Percentiles rank a stretch among this genome's conserved stretches.
These are phyloP conservation scores for Crocidura indochinensis DNA, from an alignment of 2,797 vertebrate genomes.

Conservation along the genomic window DNA sequence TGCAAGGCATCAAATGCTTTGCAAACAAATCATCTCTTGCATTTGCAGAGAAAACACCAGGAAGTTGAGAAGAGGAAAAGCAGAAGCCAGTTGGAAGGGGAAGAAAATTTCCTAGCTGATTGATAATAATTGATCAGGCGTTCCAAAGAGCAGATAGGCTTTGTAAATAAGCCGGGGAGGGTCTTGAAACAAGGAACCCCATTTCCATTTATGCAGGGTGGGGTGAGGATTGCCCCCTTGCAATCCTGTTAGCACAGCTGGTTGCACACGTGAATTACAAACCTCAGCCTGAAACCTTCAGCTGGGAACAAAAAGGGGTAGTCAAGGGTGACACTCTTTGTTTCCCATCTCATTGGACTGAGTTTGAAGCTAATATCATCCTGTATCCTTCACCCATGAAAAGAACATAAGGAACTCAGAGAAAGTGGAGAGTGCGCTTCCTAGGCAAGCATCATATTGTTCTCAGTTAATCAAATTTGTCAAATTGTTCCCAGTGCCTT, in stretches of 20 bases:
- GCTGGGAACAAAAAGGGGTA: slow-evolving; percentile 68
- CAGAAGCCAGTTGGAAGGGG: slow-evolving; percentile 31
- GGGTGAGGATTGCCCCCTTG: not conserved
- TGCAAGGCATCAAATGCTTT: slow-evolving; percentile 52
- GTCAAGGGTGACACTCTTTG: slow-evolving; percentile 71
- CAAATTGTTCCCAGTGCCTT: slow-evolving; percentile 84
- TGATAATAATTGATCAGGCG: not conserved
- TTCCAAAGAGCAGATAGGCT: not conserved
- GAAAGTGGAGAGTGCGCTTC: slow-evolving; percentile 67
- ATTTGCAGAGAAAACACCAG: slow-evolving; percentile 40
- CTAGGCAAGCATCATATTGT: slow-evolving; percentile 82
- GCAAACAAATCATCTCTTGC: not conserved
- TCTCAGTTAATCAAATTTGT: slow-evolving; percentile 86
- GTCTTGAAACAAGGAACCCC: not conserved
- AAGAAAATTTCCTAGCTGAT: not conserved
- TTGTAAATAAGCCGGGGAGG: not conserved
- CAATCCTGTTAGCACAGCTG: slow-evolving; percentile 16
- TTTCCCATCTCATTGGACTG: slow-evolving; percentile 60
- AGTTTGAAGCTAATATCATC: slow-evolving; percentile 75
- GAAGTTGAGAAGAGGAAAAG: slow-evolving; percentile 12
- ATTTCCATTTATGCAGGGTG: not conserved
- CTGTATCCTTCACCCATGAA: slow-evolving; percentile 69
- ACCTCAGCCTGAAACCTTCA: not conserved
- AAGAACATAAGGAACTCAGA: slow-evolving; percentile 80
- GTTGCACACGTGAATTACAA: not conserved